phyloP scores from a whole-genome alignment of 2,888 invertebrate genomes.

The Ectemnius cavifrons region DNA sequence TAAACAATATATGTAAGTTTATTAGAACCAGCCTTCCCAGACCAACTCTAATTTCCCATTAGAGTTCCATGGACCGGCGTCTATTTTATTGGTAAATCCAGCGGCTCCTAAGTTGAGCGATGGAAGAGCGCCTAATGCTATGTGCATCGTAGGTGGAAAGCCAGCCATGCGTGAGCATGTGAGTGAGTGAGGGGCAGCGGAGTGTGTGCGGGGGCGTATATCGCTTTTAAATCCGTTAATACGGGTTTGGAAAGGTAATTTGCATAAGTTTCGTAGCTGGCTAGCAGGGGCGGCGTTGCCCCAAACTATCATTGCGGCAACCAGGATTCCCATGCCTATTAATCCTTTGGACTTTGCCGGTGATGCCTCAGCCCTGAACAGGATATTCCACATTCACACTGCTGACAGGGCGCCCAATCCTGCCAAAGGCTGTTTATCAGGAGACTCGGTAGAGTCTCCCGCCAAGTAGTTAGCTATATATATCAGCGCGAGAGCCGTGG shows the following conservation, averaged over 20 bases:
- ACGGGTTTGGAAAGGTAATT: conserved; percentile 68
- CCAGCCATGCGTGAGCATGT: conserved; percentile 18
- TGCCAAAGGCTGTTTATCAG: too few relatives aligned
- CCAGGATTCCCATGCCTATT: conserved; percentile 52
- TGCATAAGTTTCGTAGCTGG: conserved; percentile 69
- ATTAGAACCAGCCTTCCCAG: too few relatives aligned
- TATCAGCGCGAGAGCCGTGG: too few relatives aligned
- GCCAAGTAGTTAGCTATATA: too few relatives aligned
- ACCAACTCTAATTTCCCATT: conserved; percentile 15
- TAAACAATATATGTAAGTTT: too few relatives aligned
- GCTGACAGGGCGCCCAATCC: not conserved
- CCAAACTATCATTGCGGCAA: conserved; percentile 54
- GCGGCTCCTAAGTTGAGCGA: conserved; percentile 62
- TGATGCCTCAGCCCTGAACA: conserved; percentile 43
- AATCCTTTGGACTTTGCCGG: conserved; percentile 63
- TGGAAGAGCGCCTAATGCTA: conserved; percentile 64
- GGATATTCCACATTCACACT: conserved; percentile 2
- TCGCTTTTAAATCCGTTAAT: conserved; percentile 76
- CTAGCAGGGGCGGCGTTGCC: conserved; percentile 30
- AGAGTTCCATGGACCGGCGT: not conserved
- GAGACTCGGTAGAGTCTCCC: conserved; percentile 4
- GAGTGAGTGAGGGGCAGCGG: too few relatives aligned
- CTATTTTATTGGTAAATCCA: conserved; percentile 24
- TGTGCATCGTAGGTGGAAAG: conserved; percentile 57
- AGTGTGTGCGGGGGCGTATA: conserved; percentile 62